These are phyloP conservation scores for Cynaeus angustus DNA, from an alignment of 2,888 invertebrate genomes.

Conservation along the genomic window DNA sequence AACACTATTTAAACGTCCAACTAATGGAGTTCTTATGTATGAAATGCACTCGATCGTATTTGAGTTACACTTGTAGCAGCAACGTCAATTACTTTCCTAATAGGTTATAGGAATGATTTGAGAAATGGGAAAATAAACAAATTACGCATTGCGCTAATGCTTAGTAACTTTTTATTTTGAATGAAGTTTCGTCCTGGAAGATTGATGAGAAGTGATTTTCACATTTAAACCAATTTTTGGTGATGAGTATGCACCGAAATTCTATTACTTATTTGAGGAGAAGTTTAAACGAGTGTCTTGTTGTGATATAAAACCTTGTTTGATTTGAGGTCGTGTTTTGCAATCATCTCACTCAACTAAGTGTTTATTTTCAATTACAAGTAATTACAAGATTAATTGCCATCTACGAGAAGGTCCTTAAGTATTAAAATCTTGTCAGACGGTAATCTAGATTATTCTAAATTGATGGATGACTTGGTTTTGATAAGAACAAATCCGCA, in stretches of 20 bases:
- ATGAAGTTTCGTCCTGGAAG: too few species aligned
- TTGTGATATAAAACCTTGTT: too few species aligned
- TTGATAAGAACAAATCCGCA: slow-evolving; percentile 32
- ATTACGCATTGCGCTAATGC: neutral
- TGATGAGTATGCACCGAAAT: too few species aligned
- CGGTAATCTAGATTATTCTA: slow-evolving; percentile 26
- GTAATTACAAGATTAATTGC: slow-evolving; percentile 57
- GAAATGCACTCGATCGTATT: slow-evolving; percentile 27
- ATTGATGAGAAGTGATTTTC: neutral
- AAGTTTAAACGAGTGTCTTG: too few species aligned
- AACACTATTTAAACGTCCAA: slow-evolving; percentile 42
- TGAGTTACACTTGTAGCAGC: slow-evolving; percentile 37
- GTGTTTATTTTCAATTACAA: slow-evolving; percentile 55
- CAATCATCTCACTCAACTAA: slow-evolving; percentile 14
- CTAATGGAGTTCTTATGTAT: slow-evolving; percentile 51
- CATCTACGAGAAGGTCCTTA: slow-evolving; percentile 44
- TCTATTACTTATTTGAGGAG: too few species aligned
- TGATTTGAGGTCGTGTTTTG: slow-evolving; percentile 17
- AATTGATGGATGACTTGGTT: slow-evolving; percentile 35
- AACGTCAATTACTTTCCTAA: slow-evolving; percentile 32
- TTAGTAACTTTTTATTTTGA: too few species aligned
- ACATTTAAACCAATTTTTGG: slow-evolving; percentile 6
- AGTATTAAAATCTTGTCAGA: slow-evolving; percentile 26
- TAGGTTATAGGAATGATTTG: slow-evolving; percentile 22
- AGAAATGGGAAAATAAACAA: slow-evolving; percentile 21